phyloP scores from a whole-genome alignment of 2,888 invertebrate genomes.

The Bombylius discolor region DNA sequence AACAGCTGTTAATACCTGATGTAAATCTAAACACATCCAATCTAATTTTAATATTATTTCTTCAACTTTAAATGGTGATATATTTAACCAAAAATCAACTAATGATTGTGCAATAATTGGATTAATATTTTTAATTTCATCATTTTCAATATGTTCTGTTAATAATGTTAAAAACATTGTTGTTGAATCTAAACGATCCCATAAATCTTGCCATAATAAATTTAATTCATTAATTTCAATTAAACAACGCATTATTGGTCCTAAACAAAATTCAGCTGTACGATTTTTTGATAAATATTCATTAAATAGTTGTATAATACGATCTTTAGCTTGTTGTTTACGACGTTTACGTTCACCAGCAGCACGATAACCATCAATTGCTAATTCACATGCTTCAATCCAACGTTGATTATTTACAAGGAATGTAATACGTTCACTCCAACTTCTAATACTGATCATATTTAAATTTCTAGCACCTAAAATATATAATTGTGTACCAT shows the following conservation, averaged over 20 bases:
- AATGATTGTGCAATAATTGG: slow-evolving; percentile 61
- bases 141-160: slow-evolving; percentile 55
- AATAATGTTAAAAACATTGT: slow-evolving; percentile 53
- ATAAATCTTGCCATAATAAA: slow-evolving; percentile 48
- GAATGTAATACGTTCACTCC: slow-evolving; percentile 53
- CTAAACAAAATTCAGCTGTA: slow-evolving; percentile 33
- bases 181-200: slow-evolving; percentile 44
- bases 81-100: slow-evolving; percentile 51
- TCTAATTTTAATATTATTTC: slow-evolving; percentile 58
- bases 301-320: slow-evolving; percentile 36
- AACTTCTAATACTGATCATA: slow-evolving; percentile 47
- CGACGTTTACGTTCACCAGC: slow-evolving; percentile 33
- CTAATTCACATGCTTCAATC: slow-evolving; percentile 44
- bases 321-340: slow-evolving; percentile 34
- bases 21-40: slow-evolving; percentile 61
- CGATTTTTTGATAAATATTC: slow-evolving; percentile 35
- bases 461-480: slow-evolving; percentile 51
- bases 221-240: slow-evolving; percentile 37
- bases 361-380: slow-evolving; percentile 37
- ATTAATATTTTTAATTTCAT: slow-evolving; percentile 46
- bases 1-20: slow-evolving; percentile 44
- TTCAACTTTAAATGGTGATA: slow-evolving; percentile 50
- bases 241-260: slow-evolving; percentile 30
- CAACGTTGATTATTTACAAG: slow-evolving; percentile 45
- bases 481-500: slow-evolving; percentile 54